A percentile compares a stretch with the other conserved stretches of the same genome.
phyloP scores from a whole-genome alignment of 2,113 vertebrate species.

The Brienomyrus brachyistius region DNA sequence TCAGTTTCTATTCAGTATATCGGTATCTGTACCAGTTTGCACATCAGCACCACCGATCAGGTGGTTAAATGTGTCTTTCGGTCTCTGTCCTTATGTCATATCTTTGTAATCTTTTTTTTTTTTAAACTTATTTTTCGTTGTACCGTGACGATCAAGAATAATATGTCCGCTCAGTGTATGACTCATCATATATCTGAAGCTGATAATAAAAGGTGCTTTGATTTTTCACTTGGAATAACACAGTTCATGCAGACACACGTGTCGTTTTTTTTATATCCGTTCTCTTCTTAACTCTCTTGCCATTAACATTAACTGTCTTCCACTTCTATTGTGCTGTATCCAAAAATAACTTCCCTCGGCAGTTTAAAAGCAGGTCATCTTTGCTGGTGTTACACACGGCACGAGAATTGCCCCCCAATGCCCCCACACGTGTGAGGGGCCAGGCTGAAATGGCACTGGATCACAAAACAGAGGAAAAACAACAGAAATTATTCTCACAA shows the following conservation, averaged over 20 bases:
- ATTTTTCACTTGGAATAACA: neutral
- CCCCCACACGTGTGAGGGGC: neutral
- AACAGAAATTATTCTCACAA: no score
- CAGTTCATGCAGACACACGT: neutral
- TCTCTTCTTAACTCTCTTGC: neutral
- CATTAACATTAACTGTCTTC: no score
- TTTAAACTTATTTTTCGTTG: neutral
- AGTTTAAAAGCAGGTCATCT: conserved; percentile 7
- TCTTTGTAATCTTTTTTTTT: neutral
- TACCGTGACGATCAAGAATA: neutral
- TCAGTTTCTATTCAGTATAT: neutral
- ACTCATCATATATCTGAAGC: neutral
- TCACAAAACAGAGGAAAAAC: no score
- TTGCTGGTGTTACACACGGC: neutral
- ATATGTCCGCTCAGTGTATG: neutral
- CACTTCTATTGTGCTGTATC: neutral
- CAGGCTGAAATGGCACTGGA: neutral
- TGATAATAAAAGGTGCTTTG: neutral
- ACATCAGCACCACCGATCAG: neutral
- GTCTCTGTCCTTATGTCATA: neutral
- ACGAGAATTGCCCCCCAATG: neutral
- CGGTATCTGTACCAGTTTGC: neutral
- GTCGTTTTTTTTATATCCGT: neutral
- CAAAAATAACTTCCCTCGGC: neutral
- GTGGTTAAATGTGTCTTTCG: neutral